Evolutionary conservation across 2,797 vertebrate species (phyloP).

Genomic region (Dipus sagitta): DNA sequence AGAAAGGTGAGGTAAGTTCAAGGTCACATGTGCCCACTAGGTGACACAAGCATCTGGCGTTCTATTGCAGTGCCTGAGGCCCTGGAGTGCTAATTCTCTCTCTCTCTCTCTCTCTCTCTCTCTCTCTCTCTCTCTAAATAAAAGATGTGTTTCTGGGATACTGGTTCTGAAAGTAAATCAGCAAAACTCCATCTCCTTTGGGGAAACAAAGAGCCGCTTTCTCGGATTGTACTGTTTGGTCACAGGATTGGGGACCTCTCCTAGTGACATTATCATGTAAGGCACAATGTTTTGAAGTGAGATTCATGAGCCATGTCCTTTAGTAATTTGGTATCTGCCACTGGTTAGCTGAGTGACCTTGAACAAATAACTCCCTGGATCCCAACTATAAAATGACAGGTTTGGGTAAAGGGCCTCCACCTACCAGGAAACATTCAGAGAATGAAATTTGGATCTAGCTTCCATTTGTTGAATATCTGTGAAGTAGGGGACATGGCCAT

Average conservation of each 20-base stretch:
- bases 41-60: too few relatives aligned
- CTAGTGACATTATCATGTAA: not conserved
- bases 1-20: too few relatives aligned
- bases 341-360: not conserved
- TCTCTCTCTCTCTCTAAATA: too few relatives aligned
- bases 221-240: not conserved
- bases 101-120: too few relatives aligned
- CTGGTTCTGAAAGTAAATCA: not conserved
- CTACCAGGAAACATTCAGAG: not conserved
- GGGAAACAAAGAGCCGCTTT: not conserved
- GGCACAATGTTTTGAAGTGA: not conserved
- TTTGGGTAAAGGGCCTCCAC: not conserved
- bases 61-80: too few relatives aligned
- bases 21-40: too few relatives aligned
- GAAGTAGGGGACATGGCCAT: not conserved
- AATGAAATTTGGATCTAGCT: not conserved
- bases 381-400: not conserved
- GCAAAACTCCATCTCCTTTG: not conserved
- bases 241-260: not conserved
- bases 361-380: not conserved
- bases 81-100: too few relatives aligned
- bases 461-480: not conserved
- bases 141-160: not conserved
- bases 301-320: not conserved
- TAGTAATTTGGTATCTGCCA: not conserved